Evolutionary conservation across 1,140 invertebrate species (phyloP).

Genomic region (Mizuhopecten yessoensis): DNA sequence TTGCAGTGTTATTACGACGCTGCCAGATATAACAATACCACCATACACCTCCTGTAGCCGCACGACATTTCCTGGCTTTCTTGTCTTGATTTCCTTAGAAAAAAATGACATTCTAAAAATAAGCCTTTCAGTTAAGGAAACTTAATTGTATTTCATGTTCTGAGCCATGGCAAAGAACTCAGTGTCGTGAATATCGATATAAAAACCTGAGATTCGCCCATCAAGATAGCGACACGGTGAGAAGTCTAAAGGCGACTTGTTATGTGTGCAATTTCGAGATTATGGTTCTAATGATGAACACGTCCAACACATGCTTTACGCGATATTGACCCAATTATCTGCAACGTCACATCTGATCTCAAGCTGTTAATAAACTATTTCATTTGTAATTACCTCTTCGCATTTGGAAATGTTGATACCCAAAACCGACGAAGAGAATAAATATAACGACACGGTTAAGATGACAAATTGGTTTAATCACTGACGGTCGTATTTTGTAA

Average conservation of each 20-base stretch:
- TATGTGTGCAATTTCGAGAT: background rate
- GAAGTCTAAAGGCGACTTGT: background rate
- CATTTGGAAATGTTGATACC: background rate
- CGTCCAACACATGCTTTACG: background rate
- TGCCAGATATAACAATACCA: background rate
- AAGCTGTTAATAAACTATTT: background rate
- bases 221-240: background rate
- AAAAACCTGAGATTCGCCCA: background rate
- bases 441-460: background rate
- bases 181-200: background rate
- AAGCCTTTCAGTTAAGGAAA: background rate
- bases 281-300: background rate
- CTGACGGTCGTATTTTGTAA: background rate
- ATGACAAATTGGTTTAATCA: background rate
- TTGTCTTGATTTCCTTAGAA: background rate
- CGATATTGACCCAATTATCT: background rate
- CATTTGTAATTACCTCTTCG: background rate
- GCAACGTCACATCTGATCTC: background rate
- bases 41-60: background rate
- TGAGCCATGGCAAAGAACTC: background rate
- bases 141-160: background rate
- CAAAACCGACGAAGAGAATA: background rate
- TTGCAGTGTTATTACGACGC: background rate
- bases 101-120: constrained; percentile 5
- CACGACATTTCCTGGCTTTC: background rate